Evolutionary conservation across 2,797 vertebrate species (phyloP).

Genomic region (Bradypodion pumilum): DNA sequence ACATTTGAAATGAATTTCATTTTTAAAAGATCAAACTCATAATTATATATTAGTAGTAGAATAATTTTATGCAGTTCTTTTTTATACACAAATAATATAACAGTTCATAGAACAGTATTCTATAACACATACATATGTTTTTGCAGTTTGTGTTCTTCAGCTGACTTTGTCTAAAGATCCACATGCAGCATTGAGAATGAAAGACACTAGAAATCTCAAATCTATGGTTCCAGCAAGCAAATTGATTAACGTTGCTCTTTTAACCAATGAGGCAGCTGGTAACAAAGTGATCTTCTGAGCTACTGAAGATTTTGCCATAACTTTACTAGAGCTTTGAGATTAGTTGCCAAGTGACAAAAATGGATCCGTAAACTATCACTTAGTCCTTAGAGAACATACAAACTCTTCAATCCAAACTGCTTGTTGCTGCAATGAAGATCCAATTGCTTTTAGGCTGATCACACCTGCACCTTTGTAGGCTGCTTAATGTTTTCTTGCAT

Average conservation of each 20-base stretch:
- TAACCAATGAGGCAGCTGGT: neutral
- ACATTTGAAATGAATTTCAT: slow-evolving; percentile 18
- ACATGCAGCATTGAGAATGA: neutral
- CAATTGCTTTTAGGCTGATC: neutral
- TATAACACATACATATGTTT: neutral
- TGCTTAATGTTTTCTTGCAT: neutral
- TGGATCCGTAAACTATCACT: too few species aligned
- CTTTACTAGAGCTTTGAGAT: neutral
- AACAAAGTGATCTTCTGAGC: too few species aligned
- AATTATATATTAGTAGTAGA: neutral
- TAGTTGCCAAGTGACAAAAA: neutral
- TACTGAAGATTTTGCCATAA: neutral
- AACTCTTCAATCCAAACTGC: neutral
- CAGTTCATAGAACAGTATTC: neutral
- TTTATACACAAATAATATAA: neutral
- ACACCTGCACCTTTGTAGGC: too few species aligned
- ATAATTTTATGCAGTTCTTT: neutral
- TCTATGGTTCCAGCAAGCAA: neutral
- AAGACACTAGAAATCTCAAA: neutral
- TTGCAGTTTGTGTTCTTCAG: neutral
- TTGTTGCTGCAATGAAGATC: neutral
- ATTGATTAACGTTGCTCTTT: neutral
- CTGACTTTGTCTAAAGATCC: neutral
- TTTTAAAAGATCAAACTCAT: slow-evolving; percentile 11
- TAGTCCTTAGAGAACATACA: neutral